These are phyloP conservation scores for Laterallus jamaicensis DNA, from an alignment of 2,113 vertebrate genomes.

Conservation along the genomic window DNA sequence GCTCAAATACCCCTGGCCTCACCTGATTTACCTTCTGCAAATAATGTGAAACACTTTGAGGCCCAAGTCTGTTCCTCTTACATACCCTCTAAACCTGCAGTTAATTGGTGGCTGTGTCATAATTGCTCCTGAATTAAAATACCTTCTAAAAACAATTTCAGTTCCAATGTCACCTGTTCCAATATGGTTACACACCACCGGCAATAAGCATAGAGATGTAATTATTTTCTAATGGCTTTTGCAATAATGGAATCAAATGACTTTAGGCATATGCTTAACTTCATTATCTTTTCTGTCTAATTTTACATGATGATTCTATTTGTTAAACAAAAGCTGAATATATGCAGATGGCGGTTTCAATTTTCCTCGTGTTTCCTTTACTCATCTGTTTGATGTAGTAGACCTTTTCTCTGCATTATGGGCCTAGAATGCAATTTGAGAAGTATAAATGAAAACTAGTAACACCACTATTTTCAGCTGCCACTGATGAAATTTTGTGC, in stretches of 20 bases:
- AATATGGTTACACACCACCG: background rate
- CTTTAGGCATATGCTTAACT: slow-evolving; percentile 4
- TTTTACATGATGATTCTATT: slow-evolving; percentile 16
- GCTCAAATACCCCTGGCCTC: background rate
- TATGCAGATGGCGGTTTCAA: background rate
- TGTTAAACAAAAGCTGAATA: background rate
- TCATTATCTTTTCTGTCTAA: background rate
- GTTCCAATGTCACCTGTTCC: background rate
- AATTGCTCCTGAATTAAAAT: background rate
- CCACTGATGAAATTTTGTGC: background rate
- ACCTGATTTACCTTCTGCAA: background rate
- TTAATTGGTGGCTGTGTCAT: background rate
- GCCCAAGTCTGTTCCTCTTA: background rate
- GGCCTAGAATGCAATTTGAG: background rate
- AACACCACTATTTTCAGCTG: background rate
- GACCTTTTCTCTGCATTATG: background rate
- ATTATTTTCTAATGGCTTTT: slow-evolving; percentile 42
- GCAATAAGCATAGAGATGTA: background rate
- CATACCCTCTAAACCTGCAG: background rate
- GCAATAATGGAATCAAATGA: background rate
- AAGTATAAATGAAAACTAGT: background rate
- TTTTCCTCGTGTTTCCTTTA: background rate
- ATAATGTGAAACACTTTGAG: background rate
- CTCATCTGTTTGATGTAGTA: background rate
- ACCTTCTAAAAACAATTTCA: background rate